These are phyloP conservation scores for Limnephilus marmoratus DNA, from an alignment of 2,888 invertebrate species.

Conservation along the genomic window DNA sequence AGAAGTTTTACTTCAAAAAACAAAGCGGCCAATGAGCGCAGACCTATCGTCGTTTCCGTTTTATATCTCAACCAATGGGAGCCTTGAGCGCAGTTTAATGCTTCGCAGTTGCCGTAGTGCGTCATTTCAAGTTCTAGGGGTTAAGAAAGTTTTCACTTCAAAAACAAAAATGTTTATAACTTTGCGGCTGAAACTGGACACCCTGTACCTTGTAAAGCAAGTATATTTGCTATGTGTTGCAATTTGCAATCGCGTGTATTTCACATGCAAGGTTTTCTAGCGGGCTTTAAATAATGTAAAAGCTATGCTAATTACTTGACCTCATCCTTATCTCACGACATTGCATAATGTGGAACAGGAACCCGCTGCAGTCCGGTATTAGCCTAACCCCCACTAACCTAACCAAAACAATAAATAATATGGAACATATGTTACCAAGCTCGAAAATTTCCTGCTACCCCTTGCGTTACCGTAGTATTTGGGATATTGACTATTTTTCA, in stretches of 20 bases:
- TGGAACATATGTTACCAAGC: neutral
- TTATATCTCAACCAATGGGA: no score
- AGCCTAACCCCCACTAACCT: neutral
- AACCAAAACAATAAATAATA: neutral
- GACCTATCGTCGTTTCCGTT: no score
- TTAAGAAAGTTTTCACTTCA: no score
- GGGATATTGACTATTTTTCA: no score
- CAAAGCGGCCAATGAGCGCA: no score
- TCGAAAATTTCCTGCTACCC: no score
- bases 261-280: conserved; percentile 12
- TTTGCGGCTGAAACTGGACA: neutral
- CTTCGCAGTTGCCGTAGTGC: no score
- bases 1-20: no score
- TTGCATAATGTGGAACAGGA: neutral
- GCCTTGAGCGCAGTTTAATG: no score
- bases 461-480: no score
- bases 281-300: neutral
- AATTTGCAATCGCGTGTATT: conserved; percentile 23
- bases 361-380: neutral
- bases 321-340: conserved; percentile 2
- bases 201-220: neutral
- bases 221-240: neutral
- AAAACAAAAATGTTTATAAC: neutral
- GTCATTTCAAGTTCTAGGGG: no score
- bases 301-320: neutral